Base-by-base conservation (phyloP, 2,797 vertebrate species). In the Pseudomugil tenellus region DNA sequence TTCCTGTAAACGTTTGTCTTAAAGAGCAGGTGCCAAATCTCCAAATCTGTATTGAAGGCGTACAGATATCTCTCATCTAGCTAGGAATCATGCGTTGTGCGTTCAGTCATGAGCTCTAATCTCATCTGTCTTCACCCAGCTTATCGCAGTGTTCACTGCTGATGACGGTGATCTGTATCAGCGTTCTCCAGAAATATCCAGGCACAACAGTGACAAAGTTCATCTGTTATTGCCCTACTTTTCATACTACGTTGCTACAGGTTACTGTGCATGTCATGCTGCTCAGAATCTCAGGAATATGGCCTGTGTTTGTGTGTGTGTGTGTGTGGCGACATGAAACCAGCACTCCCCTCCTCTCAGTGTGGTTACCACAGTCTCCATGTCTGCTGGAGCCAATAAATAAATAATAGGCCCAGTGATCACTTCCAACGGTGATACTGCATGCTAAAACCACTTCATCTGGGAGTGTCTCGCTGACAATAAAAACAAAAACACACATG, bases 351-450 rank as follows among this genome's bases (percentile, higher is more conserved):
- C 83, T 80, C 76, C 76, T 84, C 86, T 83, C 80, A 52, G 76
- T 89, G 88, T 78, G 88, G 90, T 91, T 83, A 88, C 87, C 90
- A 87, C 84, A 88, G 91, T 90, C 92, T 91, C 88, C 88, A 89
- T 88, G 89, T 92, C 91, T 88, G 88, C 91, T 89, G 79, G 80
- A 89, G 87, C 81, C 90, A 90, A 93, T 93, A 91, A 93, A 93
- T 93, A 92, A 93, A 92, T 92, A 92, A 93, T 92, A 90, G 88
- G 81, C 81, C 85, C 21, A 69, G 85, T 87, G 86, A 92, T 92
- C 89, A 84, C 86, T 88, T 91, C 91, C 89, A 89, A 91, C 81
- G 72, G 77, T 88, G 86, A 90, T 91, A 84, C 82, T 84, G 81
- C 79, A 71, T 32, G 76, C 86, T 85, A 41, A 90, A 91, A 91